These are phyloP conservation scores for Nomada fabriciana DNA, from an alignment of 2,888 invertebrate species.

Conservation along the genomic window DNA sequence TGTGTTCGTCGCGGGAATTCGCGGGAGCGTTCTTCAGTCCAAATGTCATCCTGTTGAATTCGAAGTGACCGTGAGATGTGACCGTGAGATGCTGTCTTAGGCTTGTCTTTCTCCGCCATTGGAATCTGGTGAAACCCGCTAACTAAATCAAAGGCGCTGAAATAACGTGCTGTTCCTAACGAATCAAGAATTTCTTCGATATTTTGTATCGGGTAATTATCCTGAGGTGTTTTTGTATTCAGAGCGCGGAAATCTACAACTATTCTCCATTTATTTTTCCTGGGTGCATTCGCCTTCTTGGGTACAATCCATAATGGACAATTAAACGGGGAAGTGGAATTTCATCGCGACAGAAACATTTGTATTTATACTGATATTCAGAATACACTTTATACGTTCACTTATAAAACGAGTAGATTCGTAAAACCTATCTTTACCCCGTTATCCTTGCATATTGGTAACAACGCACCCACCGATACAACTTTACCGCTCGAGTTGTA, in stretches of 20 bases:
- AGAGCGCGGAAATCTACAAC: neutral
- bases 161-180: constrained; percentile 3
- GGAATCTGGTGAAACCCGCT: neutral
- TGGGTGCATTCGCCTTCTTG: neutral
- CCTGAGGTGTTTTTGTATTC: neutral
- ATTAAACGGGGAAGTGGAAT: neutral
- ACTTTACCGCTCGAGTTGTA: too few relatives aligned
- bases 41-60: constrained; percentile 36
- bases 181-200: constrained; percentile 1
- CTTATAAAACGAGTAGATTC: too few relatives aligned
- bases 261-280: neutral
- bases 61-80: constrained; percentile 27
- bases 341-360: too few relatives aligned
- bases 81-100: constrained; percentile 28
- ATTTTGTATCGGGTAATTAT: neutral
- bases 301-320: too few relatives aligned
- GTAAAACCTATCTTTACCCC: too few relatives aligned
- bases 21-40: constrained; percentile 30
- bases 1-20: constrained; percentile 23
- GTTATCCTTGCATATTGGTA: too few relatives aligned
- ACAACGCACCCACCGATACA: too few relatives aligned
- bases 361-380: too few relatives aligned
- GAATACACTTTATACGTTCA: too few relatives aligned
- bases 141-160: neutral
- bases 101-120: neutral